Conservation (phyloP, 1,140 invertebrate species). For the Amphibalanus amphitrite region DNA sequence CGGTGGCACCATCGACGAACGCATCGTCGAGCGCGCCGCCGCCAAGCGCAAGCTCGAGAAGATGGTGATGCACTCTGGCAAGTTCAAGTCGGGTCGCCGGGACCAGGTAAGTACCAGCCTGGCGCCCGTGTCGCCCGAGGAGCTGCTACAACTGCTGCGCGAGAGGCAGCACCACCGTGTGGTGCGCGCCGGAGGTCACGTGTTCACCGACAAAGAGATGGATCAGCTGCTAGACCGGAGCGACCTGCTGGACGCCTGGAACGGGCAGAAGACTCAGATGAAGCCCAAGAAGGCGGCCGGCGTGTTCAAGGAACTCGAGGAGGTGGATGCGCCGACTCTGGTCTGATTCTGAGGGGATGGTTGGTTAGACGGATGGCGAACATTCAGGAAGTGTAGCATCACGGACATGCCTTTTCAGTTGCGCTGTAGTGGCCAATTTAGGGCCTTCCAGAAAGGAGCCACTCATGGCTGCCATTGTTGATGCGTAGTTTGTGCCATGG, state of each 20-base stretch:
- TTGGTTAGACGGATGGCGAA: neutral
- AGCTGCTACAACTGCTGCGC: conserved; percentile 29
- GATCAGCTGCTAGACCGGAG: conserved; percentile 37
- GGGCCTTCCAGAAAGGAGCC: too few species aligned
- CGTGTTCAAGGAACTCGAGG: neutral
- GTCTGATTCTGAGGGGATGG: neutral
- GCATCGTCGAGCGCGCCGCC: conserved; percentile 40
- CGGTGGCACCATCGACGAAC: conserved; percentile 48
- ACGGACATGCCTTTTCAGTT: too few species aligned
- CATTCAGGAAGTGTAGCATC: neutral
- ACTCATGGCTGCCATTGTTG: neutral
- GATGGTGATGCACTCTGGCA: conserved; percentile 43
- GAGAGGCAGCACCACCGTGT: conserved; percentile 24
- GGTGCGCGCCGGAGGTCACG: conserved; percentile 17
- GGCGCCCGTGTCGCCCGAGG: conserved; percentile 20
- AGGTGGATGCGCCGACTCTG: neutral
- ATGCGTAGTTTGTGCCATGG: too few species aligned
- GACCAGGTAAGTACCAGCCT: conserved; percentile 9
- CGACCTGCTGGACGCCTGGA: conserved; percentile 26
- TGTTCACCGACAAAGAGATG: conserved; percentile 35
- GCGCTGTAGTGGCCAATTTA: too few species aligned
- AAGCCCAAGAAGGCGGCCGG: neutral
- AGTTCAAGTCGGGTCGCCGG: conserved; percentile 23
- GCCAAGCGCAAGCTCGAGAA: conserved; percentile 52
- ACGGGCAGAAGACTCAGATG: conserved; percentile 6